Base-by-base conservation (phyloP, 2,888 invertebrate genomes). In the Erebia ligea region DNA sequence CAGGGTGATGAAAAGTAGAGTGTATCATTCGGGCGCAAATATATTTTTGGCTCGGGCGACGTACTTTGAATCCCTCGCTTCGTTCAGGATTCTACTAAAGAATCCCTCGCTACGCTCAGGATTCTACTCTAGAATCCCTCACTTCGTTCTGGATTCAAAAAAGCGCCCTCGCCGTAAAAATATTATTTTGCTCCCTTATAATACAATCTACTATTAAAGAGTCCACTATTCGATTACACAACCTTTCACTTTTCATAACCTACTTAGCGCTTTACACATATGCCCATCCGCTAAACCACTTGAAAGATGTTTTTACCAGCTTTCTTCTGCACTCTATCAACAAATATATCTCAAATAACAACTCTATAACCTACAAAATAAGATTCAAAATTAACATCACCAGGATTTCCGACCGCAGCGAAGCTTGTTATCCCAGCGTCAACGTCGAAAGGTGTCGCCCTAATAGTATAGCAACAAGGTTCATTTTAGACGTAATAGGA, bases 191-290 rank as follows among this genome's bases (percentile, higher is more conserved):
- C n/a, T n/a, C n/a, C n/a, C n/a, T n/a, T n/a, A n/a, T n/a, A n/a
- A n/a, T n/a, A n/a, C n/a, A n/a, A n/a, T n/a, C n/a, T n/a, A n/a
- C n/a, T n/a, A n/a, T n/a, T 73, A 73, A 73, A 71, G 67, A 76
- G 75, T 73, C 72, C 71, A 74, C 73, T 73, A 74, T 74, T 73
- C 67, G 68, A 73, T 78, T 78, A 77, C 79, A 76, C 75, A 80
- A 83, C 80, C 80, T 83, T 83, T 83, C 80, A 80, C 82, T 83
- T 81, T 82, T 81, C 78, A 78, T 79, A 81, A 77, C 80, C 79
- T 73, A 79, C 80, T 80, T 80, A 74, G 69, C 73, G 73, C 72
- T 68, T 75, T 73, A 70, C 70, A 75, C 71, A 74, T 76, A 75
- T 75, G 73, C 67, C 73, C 73, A 68, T 73, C 71, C 67, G 69